These are phyloP conservation scores for Rhea pennata DNA, from an alignment of 2,113 vertebrate genomes.

Conservation along the genomic window DNA sequence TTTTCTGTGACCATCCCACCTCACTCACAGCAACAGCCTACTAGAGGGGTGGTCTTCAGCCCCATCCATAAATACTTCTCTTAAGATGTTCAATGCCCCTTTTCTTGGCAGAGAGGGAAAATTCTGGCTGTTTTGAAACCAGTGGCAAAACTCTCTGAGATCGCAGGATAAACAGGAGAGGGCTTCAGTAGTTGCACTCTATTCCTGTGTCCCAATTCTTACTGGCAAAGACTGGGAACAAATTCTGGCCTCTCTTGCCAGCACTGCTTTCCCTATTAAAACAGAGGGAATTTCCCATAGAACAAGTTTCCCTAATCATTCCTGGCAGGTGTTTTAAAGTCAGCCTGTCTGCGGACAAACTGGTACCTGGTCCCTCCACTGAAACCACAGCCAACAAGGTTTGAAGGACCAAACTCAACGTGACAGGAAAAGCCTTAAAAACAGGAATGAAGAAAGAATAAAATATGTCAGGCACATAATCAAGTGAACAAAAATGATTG, in stretches of 20 bases:
- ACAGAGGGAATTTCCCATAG: constrained; percentile 2
- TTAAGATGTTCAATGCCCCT: background rate
- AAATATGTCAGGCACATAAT: background rate
- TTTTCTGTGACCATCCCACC: no score
- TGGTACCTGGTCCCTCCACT: background rate
- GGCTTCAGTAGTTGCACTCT: background rate
- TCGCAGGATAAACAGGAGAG: rapidly evolving
- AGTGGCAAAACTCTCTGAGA: background rate
- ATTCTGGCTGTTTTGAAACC: background rate
- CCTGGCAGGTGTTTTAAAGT: background rate
- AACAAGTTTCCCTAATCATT: background rate
- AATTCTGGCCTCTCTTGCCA: background rate
- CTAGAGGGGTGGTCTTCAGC: background rate
- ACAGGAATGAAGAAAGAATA: background rate
- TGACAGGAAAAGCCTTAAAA: background rate
- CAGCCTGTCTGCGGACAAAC: background rate
- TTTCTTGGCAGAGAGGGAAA: background rate
- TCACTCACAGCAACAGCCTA: background rate
- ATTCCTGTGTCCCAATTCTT: background rate
- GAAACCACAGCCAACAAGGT: background rate
- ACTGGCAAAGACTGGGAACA: background rate
- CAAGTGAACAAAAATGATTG: background rate
- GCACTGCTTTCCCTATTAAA: background rate
- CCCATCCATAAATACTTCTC: background rate
- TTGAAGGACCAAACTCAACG: background rate